Evolutionary conservation across 2,888 invertebrate species (phyloP), one percentile per base, ranked within the genome.

Genomic region (Therioaphis trifolii): DNA sequence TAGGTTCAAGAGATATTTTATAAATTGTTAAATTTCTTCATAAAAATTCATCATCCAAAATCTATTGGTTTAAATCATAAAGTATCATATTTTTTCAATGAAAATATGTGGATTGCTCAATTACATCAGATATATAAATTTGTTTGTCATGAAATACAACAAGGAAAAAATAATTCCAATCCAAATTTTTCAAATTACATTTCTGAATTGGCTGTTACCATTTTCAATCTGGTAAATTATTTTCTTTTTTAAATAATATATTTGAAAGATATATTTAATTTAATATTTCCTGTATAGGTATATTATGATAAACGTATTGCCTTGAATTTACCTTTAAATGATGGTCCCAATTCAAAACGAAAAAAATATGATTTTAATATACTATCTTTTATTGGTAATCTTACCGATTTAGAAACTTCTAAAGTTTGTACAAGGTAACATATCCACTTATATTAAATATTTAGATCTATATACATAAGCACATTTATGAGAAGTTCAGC

Each of bases 31-130:
- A 82, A 49, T 24, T 58, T 72, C 5, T 82, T 82, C 24, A 82
- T 82, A 21, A 61, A 82, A 82, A 63, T 74, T 24, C 82, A 82
- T 74, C 82, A 82, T 63, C 82, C 82, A 24, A 82, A 74, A 52
- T 74, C 24, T 4, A 27, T 82, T 35, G 24, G 46, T 7, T 35
- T 82, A 40, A 29, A 49, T 15, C 52, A 82, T 63, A 52, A 66
- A 74, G 82, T 29, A 9, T 74, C 82, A 35, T 74, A 72, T 49
- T 18, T 12, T 35, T 61, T 35, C 18, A 72, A 82, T 52, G 2
- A 72, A 66, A 63, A 52, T 21, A 63, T 24, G 3, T 82, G 82
- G 82, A 72, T 72, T 35, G 29, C 1, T 5, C 46, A 72, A 63
- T 63, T 82, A 74, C 11, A 63, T 66, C 46, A 74, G 40, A 82